Base-by-base conservation (phyloP, 2,797 vertebrate genomes). In the Hemitrygon akajei region DNA sequence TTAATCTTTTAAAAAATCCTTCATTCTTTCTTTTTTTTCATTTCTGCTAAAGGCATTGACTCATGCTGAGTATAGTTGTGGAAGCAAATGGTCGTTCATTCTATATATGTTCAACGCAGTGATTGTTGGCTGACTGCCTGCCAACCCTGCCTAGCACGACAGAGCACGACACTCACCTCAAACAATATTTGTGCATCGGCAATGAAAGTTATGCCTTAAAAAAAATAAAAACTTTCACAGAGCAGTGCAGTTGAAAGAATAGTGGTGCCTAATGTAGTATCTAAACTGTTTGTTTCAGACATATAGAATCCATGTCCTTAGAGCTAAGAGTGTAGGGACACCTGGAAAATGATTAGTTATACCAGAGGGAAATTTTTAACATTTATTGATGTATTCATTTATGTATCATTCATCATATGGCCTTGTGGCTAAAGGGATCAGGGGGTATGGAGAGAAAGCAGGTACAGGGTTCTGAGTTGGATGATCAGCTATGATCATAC, bases 1-100 rank as follows among this genome's bases (percentile, higher is more conserved):
- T 77, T 10, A n/a, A 10, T 34, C 40, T 89, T 66, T 66, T 34
- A 60, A 86, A 81, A 40, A 20, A 79, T n/a, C n/a, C 12, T 34
- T 1, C 25, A 7, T 60, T 34, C 27, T 87, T 11, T 4, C 0
- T 30, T 3, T 34, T 34, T 87, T 60, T 60, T 37, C 16, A 89
- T 60, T 69, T 89, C n/a, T 89, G n/a, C 86, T 69, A 60, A 89
- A 66, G n/a, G 86, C 86, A 69, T 63, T 89, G 86, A 69, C 60
- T 89, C 63, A 37, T 66, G 86, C 63, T 69, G n/a, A 60, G 3
- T 66, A 66, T 7, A 37, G 60, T 66, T 69, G 63, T 30, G 56
- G n/a, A 14, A 16, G 27, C 60, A n/a, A 60, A 12, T 56, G 56
- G 60, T 37, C n/a, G 69, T 69, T 89, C 86, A 66, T 89, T 89